phyloP scores from a whole-genome alignment of 2,797 vertebrate species.

The Acestrorhynchus altus region DNA sequence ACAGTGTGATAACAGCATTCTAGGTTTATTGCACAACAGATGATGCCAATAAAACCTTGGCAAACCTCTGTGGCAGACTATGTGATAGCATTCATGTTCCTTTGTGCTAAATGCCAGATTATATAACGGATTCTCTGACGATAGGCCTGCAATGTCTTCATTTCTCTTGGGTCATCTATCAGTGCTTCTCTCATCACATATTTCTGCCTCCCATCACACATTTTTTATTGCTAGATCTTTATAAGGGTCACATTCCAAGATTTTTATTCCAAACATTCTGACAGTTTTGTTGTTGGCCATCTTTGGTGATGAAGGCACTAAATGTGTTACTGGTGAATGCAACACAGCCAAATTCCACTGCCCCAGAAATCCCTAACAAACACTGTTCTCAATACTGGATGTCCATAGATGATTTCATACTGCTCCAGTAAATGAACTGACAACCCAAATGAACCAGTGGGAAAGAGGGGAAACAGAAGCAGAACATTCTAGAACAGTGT shows the following conservation, averaged over 20 bases:
- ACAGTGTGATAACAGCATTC: not conserved
- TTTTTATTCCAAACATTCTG: no score
- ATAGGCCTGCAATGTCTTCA: not conserved
- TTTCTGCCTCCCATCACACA: no score
- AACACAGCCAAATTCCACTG: not conserved
- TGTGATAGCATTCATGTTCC: not conserved
- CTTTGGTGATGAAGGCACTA: no score
- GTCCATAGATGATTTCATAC: not conserved
- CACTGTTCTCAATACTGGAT: not conserved
- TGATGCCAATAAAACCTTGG: not conserved
- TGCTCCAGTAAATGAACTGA: no score
- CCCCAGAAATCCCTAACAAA: not conserved
- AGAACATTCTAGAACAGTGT: not conserved
- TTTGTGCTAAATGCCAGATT: not conserved
- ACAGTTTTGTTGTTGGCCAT: no score
- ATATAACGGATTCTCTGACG: not conserved
- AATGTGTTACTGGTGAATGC: no score
- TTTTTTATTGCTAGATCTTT: no score
- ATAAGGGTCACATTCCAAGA: no score
- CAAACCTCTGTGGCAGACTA: not conserved
- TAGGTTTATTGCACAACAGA: slow-evolving; percentile 3
- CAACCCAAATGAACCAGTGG: no score
- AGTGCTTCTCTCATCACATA: not conserved
- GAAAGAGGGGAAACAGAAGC: not conserved
- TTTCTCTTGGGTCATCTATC: not conserved